phyloP scores from a whole-genome alignment of 1,140 invertebrate species.

The Colletes gigas region DNA sequence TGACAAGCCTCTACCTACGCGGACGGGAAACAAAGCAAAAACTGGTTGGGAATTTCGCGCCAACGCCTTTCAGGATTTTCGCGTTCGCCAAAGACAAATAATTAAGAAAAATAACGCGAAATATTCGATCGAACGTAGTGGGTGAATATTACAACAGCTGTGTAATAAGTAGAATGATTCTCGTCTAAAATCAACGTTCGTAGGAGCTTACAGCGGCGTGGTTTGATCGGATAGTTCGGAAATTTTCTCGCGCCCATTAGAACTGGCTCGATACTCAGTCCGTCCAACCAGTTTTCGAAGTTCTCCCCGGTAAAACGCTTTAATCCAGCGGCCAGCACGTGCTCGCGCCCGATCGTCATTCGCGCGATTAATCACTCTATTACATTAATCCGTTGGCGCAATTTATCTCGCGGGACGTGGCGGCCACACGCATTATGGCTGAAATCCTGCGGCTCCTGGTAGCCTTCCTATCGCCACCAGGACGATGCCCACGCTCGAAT shows the following conservation, averaged over 20 bases:
- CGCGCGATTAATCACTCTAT: conserved; percentile 45
- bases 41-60: too few relatives aligned
- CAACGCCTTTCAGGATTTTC: too few relatives aligned
- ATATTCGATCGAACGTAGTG: too few relatives aligned
- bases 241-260: conserved; percentile 16
- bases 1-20: too few relatives aligned
- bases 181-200: too few relatives aligned
- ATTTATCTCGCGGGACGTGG: conserved; percentile 31
- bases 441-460: conserved; percentile 15
- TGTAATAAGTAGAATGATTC: too few relatives aligned
- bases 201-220: background rate
- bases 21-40: too few relatives aligned
- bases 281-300: background rate
- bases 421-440: conserved; percentile 19
- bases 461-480: background rate
- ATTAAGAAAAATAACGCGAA: too few relatives aligned
- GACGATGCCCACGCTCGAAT: background rate
- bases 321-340: conserved; percentile 32
- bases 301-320: conserved; percentile 16
- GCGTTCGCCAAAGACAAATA: too few relatives aligned
- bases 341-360: conserved; percentile 1
- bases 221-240: background rate
- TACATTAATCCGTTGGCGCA: conserved; percentile 32
- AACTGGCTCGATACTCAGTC: conserved; percentile 1
- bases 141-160: too few relatives aligned